phyloP scores from a whole-genome alignment of 2,888 invertebrate genomes.

The Chrysomela aeneicollis region DNA sequence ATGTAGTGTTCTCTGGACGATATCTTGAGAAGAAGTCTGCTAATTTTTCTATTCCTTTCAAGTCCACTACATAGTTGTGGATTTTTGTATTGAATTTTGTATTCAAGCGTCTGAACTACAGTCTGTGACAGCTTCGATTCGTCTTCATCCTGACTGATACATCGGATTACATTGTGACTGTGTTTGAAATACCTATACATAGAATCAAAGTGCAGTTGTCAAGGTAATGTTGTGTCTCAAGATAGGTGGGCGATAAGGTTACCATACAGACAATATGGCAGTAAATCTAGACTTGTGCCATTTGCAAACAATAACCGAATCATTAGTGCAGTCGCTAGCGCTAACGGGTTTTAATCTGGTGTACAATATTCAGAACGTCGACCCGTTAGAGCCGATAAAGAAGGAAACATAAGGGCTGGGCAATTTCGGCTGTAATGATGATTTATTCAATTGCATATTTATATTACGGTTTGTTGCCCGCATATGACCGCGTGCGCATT shows the following conservation, averaged over 20 bases:
- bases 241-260: slow-evolving; percentile 10
- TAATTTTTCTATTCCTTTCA: too few relatives aligned
- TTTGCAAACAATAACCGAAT: slow-evolving; percentile 47
- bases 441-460: slow-evolving; percentile 37
- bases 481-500: slow-evolving; percentile 38
- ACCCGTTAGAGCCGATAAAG: slow-evolving; percentile 38
- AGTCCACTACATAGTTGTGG: too few relatives aligned
- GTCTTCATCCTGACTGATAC: too few relatives aligned
- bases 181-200: not conserved
- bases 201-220: not conserved
- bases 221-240: not conserved
- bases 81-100: too few relatives aligned
- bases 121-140: too few relatives aligned
- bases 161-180: not conserved
- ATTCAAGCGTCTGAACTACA: too few relatives aligned
- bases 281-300: slow-evolving; percentile 32
- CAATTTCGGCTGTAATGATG: slow-evolving; percentile 29
- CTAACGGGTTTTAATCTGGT: slow-evolving; percentile 39
- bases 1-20: too few relatives aligned
- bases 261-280: slow-evolving; percentile 18
- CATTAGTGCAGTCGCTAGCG: slow-evolving; percentile 38
- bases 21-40: too few relatives aligned
- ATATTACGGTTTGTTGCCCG: slow-evolving; percentile 38
- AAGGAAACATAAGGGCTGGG: slow-evolving; percentile 37
- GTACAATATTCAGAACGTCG: slow-evolving; percentile 35